These are phyloP conservation scores for Hydraecia micacea DNA, from an alignment of 2,888 invertebrate genomes.

Conservation along the genomic window DNA sequence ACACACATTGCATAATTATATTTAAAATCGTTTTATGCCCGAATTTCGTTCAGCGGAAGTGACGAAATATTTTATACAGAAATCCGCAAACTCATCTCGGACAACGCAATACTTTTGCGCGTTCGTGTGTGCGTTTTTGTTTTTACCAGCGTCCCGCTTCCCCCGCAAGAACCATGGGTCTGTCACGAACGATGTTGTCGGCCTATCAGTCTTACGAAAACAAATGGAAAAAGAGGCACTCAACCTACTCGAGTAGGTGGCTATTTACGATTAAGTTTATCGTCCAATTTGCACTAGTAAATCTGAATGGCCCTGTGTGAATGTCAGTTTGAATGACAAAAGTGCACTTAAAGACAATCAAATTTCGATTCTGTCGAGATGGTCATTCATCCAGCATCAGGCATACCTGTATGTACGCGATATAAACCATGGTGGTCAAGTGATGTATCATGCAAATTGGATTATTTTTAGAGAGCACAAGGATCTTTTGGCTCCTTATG, in stretches of 20 bases:
- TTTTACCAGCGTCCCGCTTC: too few species aligned
- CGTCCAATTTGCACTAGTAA: neutral
- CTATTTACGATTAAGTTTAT: conserved; percentile 7
- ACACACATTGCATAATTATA: neutral
- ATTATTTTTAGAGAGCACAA: neutral
- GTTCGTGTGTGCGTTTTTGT: neutral
- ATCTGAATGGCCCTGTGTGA: neutral
- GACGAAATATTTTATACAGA: neutral
- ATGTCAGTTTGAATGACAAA: neutral
- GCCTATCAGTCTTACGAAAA: conserved; percentile 36
- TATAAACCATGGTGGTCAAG: neutral
- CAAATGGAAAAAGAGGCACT: neutral
- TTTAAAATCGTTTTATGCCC: neutral
- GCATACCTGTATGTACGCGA: neutral
- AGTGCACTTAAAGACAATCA: neutral
- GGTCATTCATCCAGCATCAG: too few species aligned
- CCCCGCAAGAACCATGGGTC: neutral
- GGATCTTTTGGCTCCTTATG: neutral
- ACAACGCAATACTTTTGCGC: too few species aligned
- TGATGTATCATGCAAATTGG: conserved; percentile 8
- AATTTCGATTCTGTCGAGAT: neutral
- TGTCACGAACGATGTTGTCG: neutral
- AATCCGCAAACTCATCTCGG: neutral
- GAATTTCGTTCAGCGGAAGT: neutral
- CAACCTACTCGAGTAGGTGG: neutral